Evolutionary conservation across 2,888 invertebrate species (phyloP).

Genomic region (Dicranocentrus wangi): DNA sequence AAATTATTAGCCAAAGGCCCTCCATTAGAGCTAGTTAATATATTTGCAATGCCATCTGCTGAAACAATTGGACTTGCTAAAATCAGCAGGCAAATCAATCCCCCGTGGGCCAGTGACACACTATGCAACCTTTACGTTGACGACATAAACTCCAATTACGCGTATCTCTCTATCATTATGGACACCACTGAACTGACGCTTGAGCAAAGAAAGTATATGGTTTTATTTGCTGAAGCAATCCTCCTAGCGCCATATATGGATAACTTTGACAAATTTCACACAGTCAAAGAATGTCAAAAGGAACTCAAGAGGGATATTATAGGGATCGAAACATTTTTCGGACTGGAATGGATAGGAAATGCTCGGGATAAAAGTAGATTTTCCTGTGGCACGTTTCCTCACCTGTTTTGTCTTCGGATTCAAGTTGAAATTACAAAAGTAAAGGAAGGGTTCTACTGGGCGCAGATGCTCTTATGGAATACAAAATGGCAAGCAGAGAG

Average conservation of each 20-base stretch:
- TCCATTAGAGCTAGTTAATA: slow-evolving; percentile 18
- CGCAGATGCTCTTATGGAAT: slow-evolving; percentile 83
- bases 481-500: slow-evolving; percentile 84
- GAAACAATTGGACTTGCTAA: slow-evolving; percentile 39
- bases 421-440: slow-evolving; percentile 86
- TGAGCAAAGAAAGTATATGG: slow-evolving; percentile 64
- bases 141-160: slow-evolving; percentile 59
- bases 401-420: slow-evolving; percentile 79
- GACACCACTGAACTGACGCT: slow-evolving; percentile 55
- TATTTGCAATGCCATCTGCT: slow-evolving; percentile 10
- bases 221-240: slow-evolving; percentile 58
- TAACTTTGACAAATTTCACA: slow-evolving; percentile 18
- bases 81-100: slow-evolving; percentile 50
- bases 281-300: slow-evolving; percentile 31
- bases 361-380: slow-evolving; percentile 77
- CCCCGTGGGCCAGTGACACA: slow-evolving; percentile 54
- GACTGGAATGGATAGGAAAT: slow-evolving; percentile 76
- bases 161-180: slow-evolving; percentile 57
- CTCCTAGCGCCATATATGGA: slow-evolving; percentile 51
- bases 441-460: slow-evolving; percentile 83
- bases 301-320: slow-evolving; percentile 84
- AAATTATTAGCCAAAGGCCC: slow-evolving; percentile 27
- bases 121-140: slow-evolving; percentile 64
- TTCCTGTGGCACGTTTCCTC: slow-evolving; percentile 82
- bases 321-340: slow-evolving; percentile 79